Base-by-base conservation (phyloP, 2,888 invertebrate genomes). In the Cheilosia soror region DNA sequence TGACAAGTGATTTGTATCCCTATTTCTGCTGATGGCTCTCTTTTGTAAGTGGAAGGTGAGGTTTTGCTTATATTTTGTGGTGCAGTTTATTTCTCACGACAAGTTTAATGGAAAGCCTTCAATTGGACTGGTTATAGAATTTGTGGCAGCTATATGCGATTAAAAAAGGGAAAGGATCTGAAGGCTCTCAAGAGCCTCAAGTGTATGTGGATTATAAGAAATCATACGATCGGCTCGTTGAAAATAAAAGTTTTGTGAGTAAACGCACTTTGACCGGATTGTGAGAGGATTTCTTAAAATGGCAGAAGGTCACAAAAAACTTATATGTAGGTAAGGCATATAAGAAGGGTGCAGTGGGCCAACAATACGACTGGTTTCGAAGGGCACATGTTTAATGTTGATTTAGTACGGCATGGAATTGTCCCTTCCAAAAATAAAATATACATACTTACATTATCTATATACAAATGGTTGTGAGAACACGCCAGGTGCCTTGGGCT, bases 81-180 rank as follows among this genome's bases (percentile, higher is more conserved):
- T 51, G n/a, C 37, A 5, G 5, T 11, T 11, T 20, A 25, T 20
- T 27, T 58, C 49, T 66, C 44, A 63, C 15, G 49, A 68, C 11
- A 58, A 44, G 60, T 53, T 53, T 44, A 69, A 53, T 31, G 53
- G 33, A 15, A 15, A 60, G 15, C 77, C 77, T 77, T 77, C 53
- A 25, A 31, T 15, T 11, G 68, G 42, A 44, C 49, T 9, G 13
- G 13, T 42, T 53, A 7, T 20, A n/a, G 1, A 2, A 49, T 58
- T 25, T 4, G 37, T 11, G 11, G 11, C 11, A 37, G 37, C 11
- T 11, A 37, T 4, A 11, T 11, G 11, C 9, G 11, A 11, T 11
- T 4, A 47, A 47, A 42, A 44, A 47, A 47, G 25, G 11, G 51
- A 51, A 51, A 27, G 51, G 25, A 25, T 27, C 13, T 11, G 25